Conservation (phyloP, 2,113 vertebrate species). For the Rhinichthys klamathensis region DNA sequence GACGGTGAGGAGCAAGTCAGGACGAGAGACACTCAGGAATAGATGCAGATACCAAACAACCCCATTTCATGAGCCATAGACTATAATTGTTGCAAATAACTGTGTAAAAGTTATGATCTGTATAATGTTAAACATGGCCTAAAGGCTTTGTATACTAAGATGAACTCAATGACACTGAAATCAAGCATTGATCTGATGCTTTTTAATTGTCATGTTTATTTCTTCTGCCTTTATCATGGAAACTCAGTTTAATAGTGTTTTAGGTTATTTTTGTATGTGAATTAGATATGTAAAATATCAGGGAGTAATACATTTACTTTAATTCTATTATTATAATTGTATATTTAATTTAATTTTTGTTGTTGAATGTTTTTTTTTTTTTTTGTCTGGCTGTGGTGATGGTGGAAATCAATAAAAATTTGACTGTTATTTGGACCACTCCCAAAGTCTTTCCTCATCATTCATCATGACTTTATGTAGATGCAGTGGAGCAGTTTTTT, state of each 20-base stretch:
- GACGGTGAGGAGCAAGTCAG: not conserved
- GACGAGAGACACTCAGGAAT: constrained; percentile 27
- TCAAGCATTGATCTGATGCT: not conserved
- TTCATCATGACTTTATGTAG: not conserved
- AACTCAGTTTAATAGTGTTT: constrained; percentile 10
- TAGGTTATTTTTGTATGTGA: not conserved
- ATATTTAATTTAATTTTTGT: not conserved
- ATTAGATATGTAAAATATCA: constrained; percentile 1
- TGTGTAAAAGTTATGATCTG: not conserved
- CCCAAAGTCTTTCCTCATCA: not conserved
- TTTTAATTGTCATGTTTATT: constrained; percentile 14
- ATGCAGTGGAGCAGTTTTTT: not conserved
- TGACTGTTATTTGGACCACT: not conserved
- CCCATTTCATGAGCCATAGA: not conserved
- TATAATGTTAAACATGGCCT: not conserved
- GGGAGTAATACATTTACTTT: not conserved
- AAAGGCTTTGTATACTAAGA: not conserved
- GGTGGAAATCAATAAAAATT: not conserved
- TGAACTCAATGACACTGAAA: not conserved
- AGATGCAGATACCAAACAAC: constrained; percentile 2
- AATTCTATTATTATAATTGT: not conserved
- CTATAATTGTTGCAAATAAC: not conserved
- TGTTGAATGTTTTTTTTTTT: not conserved
- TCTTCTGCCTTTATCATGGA: constrained; percentile 23
- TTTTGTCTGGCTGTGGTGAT: not conserved